Conservation (phyloP, 2,888 invertebrate species). For the Dynastes maya region DNA sequence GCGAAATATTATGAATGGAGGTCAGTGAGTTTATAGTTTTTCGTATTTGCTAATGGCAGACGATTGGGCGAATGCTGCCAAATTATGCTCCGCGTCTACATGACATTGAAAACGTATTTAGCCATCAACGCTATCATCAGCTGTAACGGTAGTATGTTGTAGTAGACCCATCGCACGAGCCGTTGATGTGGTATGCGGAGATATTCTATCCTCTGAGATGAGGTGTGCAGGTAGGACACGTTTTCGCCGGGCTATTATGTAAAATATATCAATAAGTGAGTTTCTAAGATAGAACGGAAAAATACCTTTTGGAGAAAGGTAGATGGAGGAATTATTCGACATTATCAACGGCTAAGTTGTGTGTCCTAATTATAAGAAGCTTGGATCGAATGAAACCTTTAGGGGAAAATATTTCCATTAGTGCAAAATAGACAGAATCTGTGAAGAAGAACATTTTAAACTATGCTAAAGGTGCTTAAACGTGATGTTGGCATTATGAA, state of each 20-base stretch:
- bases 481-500: too few species aligned
- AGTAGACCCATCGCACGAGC: slow-evolving; percentile 1
- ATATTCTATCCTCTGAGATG: background rate
- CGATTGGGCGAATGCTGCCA: background rate
- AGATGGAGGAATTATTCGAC: too few species aligned
- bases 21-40: slow-evolving; percentile 43
- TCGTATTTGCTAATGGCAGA: background rate
- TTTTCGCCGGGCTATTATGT: background rate
- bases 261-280: background rate
- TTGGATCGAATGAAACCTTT: too few species aligned
- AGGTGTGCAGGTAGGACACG: background rate
- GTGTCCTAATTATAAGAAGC: too few species aligned
- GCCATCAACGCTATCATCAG: slow-evolving; percentile 4
- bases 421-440: too few species aligned
- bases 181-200: background rate
- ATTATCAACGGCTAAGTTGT: too few species aligned
- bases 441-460: too few species aligned
- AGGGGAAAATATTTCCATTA: too few species aligned
- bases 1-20: slow-evolving; percentile 41
- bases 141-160: background rate
- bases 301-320: too few species aligned
- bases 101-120: slow-evolving; percentile 31
- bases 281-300: too few species aligned
- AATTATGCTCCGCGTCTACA: slow-evolving; percentile 18
- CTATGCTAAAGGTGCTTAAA: too few species aligned